These are phyloP conservation scores for Diachasma alloeum DNA, from an alignment of 1,140 invertebrate genomes.

Conservation along the genomic window DNA sequence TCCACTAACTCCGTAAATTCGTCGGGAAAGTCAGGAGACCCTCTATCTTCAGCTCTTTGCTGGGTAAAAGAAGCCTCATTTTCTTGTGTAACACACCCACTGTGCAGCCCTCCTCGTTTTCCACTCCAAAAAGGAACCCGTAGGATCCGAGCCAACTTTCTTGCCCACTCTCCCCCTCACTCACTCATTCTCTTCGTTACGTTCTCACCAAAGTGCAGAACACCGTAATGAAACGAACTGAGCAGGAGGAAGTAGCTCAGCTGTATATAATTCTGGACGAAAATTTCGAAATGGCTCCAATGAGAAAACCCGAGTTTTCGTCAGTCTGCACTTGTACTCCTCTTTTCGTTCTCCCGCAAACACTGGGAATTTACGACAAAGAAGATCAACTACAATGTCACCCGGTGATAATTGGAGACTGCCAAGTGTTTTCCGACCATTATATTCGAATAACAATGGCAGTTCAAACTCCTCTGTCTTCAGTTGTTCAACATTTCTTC, in stretches of 20 bases:
- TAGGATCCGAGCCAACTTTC: neutral
- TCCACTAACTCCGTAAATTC: constrained; percentile 1
- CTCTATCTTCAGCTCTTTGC: constrained; percentile 4
- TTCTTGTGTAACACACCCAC: neutral
- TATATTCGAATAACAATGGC: neutral
- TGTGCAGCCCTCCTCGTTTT: neutral
- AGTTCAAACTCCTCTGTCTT: neutral
- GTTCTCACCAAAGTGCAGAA: neutral
- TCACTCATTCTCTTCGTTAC: neutral
- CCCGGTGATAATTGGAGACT: neutral
- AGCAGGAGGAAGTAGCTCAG: neutral
- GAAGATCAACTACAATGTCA: neutral
- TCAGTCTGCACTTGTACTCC: neutral
- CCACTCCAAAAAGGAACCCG: neutral
- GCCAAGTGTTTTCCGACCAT: neutral
- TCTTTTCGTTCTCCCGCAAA: neutral
- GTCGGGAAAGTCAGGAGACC: neutral
- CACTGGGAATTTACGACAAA: neutral
- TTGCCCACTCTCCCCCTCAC: neutral
- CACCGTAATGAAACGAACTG: constrained; percentile 1
- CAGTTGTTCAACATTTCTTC: neutral
- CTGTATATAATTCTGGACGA: neutral
- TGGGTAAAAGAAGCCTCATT: neutral
- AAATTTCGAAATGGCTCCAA: neutral
- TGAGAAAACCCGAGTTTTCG: neutral